Base-by-base conservation (phyloP, 2,888 invertebrate species). In the Conchocele bisecta region DNA sequence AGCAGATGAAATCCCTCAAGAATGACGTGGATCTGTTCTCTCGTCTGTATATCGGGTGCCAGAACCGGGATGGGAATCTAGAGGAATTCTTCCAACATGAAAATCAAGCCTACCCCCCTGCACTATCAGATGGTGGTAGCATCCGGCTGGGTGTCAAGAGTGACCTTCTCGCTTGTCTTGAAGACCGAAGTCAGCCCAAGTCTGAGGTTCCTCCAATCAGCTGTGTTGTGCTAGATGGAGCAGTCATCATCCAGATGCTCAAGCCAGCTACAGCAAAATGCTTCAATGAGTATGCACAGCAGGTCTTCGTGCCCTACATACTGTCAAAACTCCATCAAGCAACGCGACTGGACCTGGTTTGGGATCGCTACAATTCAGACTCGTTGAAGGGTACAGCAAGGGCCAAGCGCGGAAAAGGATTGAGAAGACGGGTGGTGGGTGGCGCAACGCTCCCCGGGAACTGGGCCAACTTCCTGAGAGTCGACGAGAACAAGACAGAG, bases 291-390 rank as follows among this genome's bases (percentile, higher is more conserved):
- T 48, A 26, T 48, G 48, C 28, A 3, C 3, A 3, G 7, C 7
- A 11, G 31, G 26, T 48, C 22, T 48, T 48, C 20, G 4, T 28
- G 5, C 48, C 48, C 5, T 26, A 28, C 48, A 48, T 48, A 29
- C n/a, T 5, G 17, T 29, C 17, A 7, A 73, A 82, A 35, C 46
- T 80, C 22, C 6, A 28, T 11, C 39, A 41, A 9, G 46, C 42
- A 9, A 41, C 44, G 4, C 44, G 81, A 31, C 9, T 81, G 7
- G 81, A 83, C 50, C 41, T 70, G 29, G 65, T 73, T 5, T 80
- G 59, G 63, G 77, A 81, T 37, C 41, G 15, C 17, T 81, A 77
- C 57, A 5, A 46, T 11, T n/a, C 31, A 44, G 57, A 68, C 13
- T 66, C 57, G 54, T 24, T 81, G 11, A 74, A 81, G 57, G 57